Evolutionary conservation across 2,113 vertebrate species (phyloP).

Genomic region (Laticauda colubrina): DNA sequence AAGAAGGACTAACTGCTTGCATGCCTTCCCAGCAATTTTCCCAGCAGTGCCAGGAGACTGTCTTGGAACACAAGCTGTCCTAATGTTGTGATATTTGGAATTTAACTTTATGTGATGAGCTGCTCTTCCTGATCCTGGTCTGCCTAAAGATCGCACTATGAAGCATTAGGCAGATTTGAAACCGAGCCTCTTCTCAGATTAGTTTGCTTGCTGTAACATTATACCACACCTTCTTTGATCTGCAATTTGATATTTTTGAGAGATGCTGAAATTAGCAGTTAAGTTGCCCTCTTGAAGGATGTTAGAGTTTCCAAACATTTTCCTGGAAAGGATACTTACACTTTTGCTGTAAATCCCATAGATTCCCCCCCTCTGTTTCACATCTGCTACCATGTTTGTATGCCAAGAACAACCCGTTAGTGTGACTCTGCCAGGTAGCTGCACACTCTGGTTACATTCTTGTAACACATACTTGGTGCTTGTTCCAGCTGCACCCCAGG

Average conservation of each 20-base stretch:
- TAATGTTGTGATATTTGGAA: background rate
- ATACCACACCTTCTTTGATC: background rate
- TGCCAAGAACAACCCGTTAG: background rate
- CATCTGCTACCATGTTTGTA: background rate
- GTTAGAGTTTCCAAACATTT: background rate
- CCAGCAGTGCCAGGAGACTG: background rate
- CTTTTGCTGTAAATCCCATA: background rate
- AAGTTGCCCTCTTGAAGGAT: background rate
- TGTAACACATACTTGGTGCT: constrained; percentile 5
- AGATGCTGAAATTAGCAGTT: constrained; percentile 2
- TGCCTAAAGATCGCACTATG: background rate
- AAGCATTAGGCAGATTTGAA: background rate
- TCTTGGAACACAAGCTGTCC: no score
- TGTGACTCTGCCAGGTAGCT: background rate
- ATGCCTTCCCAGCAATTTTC: background rate
- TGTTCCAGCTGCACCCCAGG: constrained; percentile 9
- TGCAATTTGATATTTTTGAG: background rate
- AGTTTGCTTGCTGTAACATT: background rate
- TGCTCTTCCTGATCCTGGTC: background rate
- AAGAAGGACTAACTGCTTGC: background rate
- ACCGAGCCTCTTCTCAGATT: background rate
- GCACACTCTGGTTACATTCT: background rate
- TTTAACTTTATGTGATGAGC: background rate
- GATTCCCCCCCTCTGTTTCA: background rate
- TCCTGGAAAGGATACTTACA: background rate